A percentile compares a stretch with the other conserved stretches of the same genome.
Evolutionary conservation across 2,113 vertebrate genomes (phyloP).

Genomic region (Oryzias javanicus): DNA sequence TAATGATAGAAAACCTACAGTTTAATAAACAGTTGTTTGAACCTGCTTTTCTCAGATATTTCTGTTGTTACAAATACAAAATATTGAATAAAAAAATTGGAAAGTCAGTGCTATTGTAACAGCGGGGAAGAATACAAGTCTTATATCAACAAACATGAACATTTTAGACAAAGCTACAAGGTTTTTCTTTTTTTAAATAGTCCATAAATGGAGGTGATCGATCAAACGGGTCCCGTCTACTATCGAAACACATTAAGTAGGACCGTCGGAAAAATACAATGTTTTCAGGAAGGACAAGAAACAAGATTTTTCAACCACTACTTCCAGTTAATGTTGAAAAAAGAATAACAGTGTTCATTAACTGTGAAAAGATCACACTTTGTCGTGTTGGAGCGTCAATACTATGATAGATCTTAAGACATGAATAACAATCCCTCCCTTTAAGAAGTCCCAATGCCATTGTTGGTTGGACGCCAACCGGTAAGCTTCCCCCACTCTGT

Average conservation of each 20-base stretch:
- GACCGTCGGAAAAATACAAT: slow-evolving; percentile 56
- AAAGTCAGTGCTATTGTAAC: slow-evolving; percentile 69
- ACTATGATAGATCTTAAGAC: slow-evolving; percentile 31
- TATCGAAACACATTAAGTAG: slow-evolving; percentile 64
- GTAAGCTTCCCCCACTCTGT: slow-evolving; percentile 18
- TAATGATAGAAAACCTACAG: slow-evolving; percentile 46
- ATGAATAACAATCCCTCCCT: slow-evolving; percentile 21
- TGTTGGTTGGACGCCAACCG: slow-evolving; percentile 29
- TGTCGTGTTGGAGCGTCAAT: neutral
- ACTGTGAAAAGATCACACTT: too few species aligned
- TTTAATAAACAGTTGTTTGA: slow-evolving; percentile 18
- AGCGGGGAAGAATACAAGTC: slow-evolving; percentile 60
- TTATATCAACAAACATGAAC: slow-evolving; percentile 67
- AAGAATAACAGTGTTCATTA: too few species aligned
- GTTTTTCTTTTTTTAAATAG: slow-evolving; percentile 44
- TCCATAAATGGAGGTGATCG: slow-evolving; percentile 54
- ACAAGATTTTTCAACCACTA: slow-evolving; percentile 47
- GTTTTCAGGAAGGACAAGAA: slow-evolving; percentile 41
- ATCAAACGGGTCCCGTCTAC: slow-evolving; percentile 58
- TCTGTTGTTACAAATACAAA: slow-evolving; percentile 81
- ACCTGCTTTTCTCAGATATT: slow-evolving; percentile 61
- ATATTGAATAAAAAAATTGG: slow-evolving; percentile 77
- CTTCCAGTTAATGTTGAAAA: slow-evolving; percentile 14
- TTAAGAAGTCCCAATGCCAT: slow-evolving; percentile 58
- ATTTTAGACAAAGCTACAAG: slow-evolving; percentile 60